These are phyloP conservation scores for Allygus modestus DNA, from an alignment of 2,888 invertebrate genomes.

Conservation along the genomic window DNA sequence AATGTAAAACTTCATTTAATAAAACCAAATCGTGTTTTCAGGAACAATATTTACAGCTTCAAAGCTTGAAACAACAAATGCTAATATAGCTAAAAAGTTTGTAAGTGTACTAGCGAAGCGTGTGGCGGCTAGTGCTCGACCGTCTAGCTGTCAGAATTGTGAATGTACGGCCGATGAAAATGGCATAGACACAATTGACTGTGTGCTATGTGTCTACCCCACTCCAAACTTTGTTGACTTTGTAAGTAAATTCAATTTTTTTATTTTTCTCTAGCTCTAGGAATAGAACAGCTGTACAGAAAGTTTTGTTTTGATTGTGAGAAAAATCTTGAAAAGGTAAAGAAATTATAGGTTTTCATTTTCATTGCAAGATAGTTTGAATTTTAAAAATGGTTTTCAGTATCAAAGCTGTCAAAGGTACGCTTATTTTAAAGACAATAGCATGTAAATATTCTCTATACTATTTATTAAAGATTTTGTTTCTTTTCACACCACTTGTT, in stretches of 20 bases:
- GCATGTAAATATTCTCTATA: no score
- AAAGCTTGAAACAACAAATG: constrained; percentile 76
- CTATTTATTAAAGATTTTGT: no score
- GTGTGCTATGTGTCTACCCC: constrained; percentile 80
- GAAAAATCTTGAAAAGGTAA: no score
- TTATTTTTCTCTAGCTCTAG: background rate
- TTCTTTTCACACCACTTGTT: no score
- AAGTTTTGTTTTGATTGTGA: no score
- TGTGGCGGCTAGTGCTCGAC: constrained; percentile 80
- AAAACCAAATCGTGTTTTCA: constrained; percentile 65
- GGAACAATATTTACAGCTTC: constrained; percentile 72
- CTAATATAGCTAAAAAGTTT: constrained; percentile 80
- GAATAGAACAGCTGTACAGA: background rate
- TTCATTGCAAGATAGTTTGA: no score
- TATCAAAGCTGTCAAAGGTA: no score
- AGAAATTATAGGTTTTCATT: no score
- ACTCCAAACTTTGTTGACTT: constrained; percentile 76
- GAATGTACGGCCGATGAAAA: constrained; percentile 83
- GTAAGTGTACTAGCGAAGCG: constrained; percentile 82
- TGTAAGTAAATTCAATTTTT: constrained; percentile 73
- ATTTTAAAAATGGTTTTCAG: no score
- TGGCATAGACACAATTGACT: constrained; percentile 82
- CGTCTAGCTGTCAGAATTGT: constrained; percentile 81
- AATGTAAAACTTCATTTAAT: no score
- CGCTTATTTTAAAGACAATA: no score